Evolutionary conservation across 1,140 invertebrate genomes (phyloP).

Genomic region (Mizuhopecten yessoensis): DNA sequence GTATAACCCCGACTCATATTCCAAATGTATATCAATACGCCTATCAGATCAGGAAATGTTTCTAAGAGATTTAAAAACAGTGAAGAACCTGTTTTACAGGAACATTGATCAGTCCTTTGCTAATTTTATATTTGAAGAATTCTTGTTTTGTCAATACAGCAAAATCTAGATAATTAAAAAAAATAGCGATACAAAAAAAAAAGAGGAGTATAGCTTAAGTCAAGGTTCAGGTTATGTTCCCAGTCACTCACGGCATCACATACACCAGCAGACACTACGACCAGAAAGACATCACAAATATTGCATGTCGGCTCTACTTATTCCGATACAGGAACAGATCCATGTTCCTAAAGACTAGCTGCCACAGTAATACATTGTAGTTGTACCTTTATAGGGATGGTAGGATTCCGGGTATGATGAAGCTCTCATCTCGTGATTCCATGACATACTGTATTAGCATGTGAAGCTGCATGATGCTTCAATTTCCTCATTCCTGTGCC

Average conservation of each 20-base stretch:
- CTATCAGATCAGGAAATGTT: neutral
- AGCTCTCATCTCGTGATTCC: too few relatives aligned
- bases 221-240: neutral
- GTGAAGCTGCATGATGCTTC: too few relatives aligned
- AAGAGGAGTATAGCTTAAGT: neutral
- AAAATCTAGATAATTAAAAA: neutral
- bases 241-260: neutral
- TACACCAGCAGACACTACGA: neutral
- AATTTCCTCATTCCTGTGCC: too few relatives aligned
- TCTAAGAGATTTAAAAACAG: neutral
- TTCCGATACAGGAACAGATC: too few relatives aligned
- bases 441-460: too few relatives aligned
- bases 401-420: too few relatives aligned
- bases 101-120: neutral
- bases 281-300: too few relatives aligned
- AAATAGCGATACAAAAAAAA: neutral
- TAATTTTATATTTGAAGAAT: neutral
- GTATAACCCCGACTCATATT: neutral
- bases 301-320: too few relatives aligned
- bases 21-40: neutral
- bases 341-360: too few relatives aligned
- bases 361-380: too few relatives aligned
- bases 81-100: neutral
- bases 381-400: too few relatives aligned
- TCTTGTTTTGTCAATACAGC: slow-evolving; percentile 7